Base-by-base conservation (phyloP, 2,888 invertebrate genomes). In the Sphecodes monilicornis region DNA sequence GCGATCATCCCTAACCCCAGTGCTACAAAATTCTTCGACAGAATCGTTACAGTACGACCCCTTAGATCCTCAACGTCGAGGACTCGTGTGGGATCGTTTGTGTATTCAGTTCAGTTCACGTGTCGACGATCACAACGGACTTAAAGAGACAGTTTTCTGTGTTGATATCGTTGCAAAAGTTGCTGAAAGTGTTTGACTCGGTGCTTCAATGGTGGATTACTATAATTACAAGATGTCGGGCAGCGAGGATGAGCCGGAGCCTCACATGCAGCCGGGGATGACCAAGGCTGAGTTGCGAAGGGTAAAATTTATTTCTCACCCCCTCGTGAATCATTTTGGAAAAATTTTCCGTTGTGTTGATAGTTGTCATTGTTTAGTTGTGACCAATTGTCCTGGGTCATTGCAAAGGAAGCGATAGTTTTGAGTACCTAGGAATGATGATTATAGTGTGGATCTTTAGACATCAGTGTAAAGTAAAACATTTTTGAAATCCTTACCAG, bases 281-380 rank as follows among this genome's bases (percentile, higher is more conserved):
- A 96, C 97, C 0, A 97, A 97, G 92, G 97, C 97, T 0, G 97
- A 97, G 92, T 95, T 97, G 81, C 95, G 97, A 94, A 96, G 97
- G 96, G 97, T 97, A 95, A 95, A 57, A n/a, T 69, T 75, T 4
- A 22, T 70, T 70, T 43, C 26, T 70, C 18, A 10, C 3, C 16
- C 60, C 2, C 8, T 29, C 29, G 18, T 6, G 6, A 22, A 50
- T 6, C 6, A 1, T 29, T 60, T 29, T 8, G 6, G 6, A 29
- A 18, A 2, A 29, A 29, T 6, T 18, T 18, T 29, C 8, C 1
- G 29, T 29, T 13, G 16, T 1, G 16, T 60, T 18, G 60, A 18
- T 2, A 6, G 16, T 29, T 29, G 60, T 29, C 29, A 3, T 29
- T 29, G 8, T 18, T 29, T 29, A 29, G 1, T 50, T 22, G 46